These are phyloP conservation scores for Muntiacus muntjak DNA, from an alignment of 2,113 vertebrate species.

Conservation along the genomic window DNA sequence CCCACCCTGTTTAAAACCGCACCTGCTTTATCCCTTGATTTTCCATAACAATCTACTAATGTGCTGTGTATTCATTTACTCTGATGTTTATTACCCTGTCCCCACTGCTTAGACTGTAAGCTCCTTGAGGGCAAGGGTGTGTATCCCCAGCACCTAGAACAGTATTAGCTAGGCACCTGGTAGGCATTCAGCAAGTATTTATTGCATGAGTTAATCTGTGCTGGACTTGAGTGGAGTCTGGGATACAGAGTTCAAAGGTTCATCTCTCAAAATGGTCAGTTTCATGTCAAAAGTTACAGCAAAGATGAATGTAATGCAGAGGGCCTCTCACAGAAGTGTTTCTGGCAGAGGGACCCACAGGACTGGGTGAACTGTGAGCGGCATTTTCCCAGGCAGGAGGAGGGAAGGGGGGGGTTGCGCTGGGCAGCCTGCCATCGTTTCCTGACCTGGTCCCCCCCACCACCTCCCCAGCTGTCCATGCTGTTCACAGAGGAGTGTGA, in stretches of 20 bases:
- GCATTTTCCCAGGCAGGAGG: background rate
- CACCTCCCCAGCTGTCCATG: slow-evolving; percentile 91
- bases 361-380: background rate
- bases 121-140: background rate
- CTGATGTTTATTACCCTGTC: background rate
- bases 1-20: background rate
- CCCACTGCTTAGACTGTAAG: background rate
- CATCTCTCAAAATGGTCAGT: background rate
- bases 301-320: background rate
- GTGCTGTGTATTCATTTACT: background rate
- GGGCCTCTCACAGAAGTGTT: background rate
- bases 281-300: background rate
- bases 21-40: background rate
- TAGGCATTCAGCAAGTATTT: background rate
- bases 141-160: background rate
- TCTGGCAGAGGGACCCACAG: background rate
- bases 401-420: background rate
- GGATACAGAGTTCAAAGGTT: background rate
- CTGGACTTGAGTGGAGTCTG: background rate
- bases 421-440: slow-evolving; percentile 51
- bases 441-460: slow-evolving; percentile 53
- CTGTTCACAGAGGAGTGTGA: slow-evolving; percentile 99
- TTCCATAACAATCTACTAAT: background rate
- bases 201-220: background rate
- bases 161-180: background rate